Percentiles rank a stretch among this genome's conserved stretches.
These are phyloP conservation scores for Noturus placidus DNA, from an alignment of 2,113 vertebrate genomes.

Conservation along the genomic window DNA sequence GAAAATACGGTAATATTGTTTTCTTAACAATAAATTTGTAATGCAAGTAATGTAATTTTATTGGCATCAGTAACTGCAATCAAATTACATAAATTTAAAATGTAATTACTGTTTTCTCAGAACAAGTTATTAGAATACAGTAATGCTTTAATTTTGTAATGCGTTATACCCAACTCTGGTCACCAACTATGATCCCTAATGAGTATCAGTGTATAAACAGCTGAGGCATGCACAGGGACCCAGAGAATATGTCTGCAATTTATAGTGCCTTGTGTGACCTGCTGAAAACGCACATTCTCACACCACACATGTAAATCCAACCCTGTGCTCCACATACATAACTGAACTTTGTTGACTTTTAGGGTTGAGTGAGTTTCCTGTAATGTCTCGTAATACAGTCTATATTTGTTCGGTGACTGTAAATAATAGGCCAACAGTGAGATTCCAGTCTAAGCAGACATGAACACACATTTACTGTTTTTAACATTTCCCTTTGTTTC, in stretches of 20 bases:
- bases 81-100: too few relatives aligned
- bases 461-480: not conserved
- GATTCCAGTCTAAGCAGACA: not conserved
- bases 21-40: too few relatives aligned
- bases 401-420: not conserved
- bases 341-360: not conserved
- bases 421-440: not conserved
- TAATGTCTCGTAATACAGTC: not conserved
- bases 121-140: too few relatives aligned
- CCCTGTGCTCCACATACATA: not conserved
- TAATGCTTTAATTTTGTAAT: too few relatives aligned
- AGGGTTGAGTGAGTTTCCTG: not conserved
- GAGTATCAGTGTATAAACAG: not conserved
- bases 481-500: not conserved
- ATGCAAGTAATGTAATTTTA: too few relatives aligned
- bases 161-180: not conserved
- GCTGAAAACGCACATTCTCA: not conserved
- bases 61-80: too few relatives aligned
- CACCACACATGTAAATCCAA: constrained; percentile 1
- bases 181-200: not conserved
- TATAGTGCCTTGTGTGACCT: not conserved
- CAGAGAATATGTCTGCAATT: not conserved
- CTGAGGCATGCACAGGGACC: not conserved
- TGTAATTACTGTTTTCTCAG: too few relatives aligned
- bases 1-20: too few relatives aligned